A percentile compares a stretch with the other conserved stretches of the same genome.
phyloP scores from a whole-genome alignment of 2,888 invertebrate genomes.

The Willowsia nigromaculata region DNA sequence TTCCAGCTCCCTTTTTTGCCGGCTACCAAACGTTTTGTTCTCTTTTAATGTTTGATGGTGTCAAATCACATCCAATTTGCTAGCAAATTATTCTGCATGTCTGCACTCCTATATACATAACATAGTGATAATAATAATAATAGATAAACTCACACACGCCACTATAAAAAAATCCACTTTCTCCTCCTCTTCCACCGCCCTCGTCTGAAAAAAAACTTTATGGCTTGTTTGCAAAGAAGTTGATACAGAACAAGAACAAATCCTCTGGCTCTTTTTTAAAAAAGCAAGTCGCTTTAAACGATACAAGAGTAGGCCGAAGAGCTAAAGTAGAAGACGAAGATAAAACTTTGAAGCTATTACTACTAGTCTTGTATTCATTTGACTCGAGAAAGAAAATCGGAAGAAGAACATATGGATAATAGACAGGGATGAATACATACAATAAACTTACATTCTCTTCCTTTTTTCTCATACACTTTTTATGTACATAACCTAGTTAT shows the following conservation, averaged over 20 bases:
- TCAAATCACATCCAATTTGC: slow-evolving; percentile 48
- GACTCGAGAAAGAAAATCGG: slow-evolving; percentile 49
- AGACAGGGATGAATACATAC: not conserved
- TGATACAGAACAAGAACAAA: slow-evolving; percentile 7
- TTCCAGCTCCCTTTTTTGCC: not conserved
- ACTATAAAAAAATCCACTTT: not conserved
- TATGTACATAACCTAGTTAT: not conserved
- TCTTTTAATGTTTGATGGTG: slow-evolving; percentile 10
- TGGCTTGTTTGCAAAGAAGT: slow-evolving; percentile 25
- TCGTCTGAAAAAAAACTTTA: not conserved
- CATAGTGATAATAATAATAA: slow-evolving; percentile 10
- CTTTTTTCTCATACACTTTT: not conserved
- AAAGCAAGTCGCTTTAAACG: slow-evolving; percentile 20
- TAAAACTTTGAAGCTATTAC: slow-evolving; percentile 23
- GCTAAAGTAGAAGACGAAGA: slow-evolving; percentile 19
- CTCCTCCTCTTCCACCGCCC: not conserved
- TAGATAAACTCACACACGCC: not conserved
- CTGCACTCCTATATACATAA: slow-evolving; percentile 21
- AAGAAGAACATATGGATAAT: slow-evolving; percentile 22
- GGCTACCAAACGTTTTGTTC: not conserved
- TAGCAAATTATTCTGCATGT: slow-evolving; percentile 29
- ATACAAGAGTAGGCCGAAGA: not conserved
- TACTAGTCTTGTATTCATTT: slow-evolving; percentile 38
- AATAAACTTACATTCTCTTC: slow-evolving; percentile 9
- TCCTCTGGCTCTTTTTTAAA: slow-evolving; percentile 7